Evolutionary conservation across 2,888 invertebrate species (phyloP), one percentile per base, ranked within the genome.

Genomic region (Athalia rosae): DNA sequence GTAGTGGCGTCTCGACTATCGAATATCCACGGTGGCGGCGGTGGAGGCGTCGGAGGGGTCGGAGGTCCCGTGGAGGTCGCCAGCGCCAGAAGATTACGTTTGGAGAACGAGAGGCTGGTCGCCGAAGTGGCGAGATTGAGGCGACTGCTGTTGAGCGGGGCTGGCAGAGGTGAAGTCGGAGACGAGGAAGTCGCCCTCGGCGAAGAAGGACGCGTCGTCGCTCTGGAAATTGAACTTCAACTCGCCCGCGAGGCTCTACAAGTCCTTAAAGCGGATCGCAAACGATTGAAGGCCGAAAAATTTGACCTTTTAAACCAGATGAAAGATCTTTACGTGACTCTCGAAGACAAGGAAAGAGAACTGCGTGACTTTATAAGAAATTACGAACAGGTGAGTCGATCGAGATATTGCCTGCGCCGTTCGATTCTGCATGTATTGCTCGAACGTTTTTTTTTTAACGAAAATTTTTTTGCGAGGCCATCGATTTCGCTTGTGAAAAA

Each of bases 291-390:
- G 91, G 95, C 96, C 11, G 98, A 98, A 91, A 98, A 98, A 91
- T 95, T 96, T 87, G 98, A 98, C 91, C 92, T 98, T 81, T 92
- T 98, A 83, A 96, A 95, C 88, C 98, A 98, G 91, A 98, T 98
- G 94, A 97, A 97, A 90, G 97, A 98, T 87, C 93, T 98, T 79
- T 98, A 98, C 90, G 94, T 95, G 77, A 97, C 98, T 7, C 92
- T 98, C 79, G 98, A 98, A 90, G 97, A 98, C 89, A 98, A 98
- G 91, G 98, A 98, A 89, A 95, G 96, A 85, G 98, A 98, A 90
- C 91, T 98, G 79, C 92, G 98, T 79, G 98, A 98, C 90, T 98
- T 98, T 88, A 98, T 98, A 87, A 93, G 97, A 83, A 97, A 96
- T 91, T 98, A 97, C 90, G 98, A 98, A 90, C 97, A 96, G 93